Percentiles rank a stretch among this genome's conserved stretches.
phyloP scores from a whole-genome alignment of 2,888 invertebrate genomes.

The Xestia c-nigrum region DNA sequence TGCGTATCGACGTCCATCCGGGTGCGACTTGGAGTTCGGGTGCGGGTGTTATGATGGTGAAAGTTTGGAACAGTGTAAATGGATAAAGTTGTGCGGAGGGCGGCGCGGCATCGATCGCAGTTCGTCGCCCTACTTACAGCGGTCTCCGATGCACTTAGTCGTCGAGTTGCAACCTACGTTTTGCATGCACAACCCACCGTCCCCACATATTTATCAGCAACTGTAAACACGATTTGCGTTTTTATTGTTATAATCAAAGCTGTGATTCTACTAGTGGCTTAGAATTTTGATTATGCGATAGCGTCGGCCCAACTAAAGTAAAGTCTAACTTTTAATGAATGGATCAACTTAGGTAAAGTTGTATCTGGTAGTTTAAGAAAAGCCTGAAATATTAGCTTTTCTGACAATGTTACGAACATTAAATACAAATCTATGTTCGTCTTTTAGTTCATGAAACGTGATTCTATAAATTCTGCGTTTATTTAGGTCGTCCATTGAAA shows the following conservation, averaged over 20 bases:
- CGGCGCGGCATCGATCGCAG: conserved; percentile 88
- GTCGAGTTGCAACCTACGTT: conserved; percentile 80
- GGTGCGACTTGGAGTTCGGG: conserved; percentile 63
- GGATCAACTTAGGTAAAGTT: not conserved
- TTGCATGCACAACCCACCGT: conserved; percentile 68
- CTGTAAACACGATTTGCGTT: conserved; percentile 57
- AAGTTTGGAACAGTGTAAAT: conserved; percentile 88
- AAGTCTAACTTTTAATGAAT: conserved; percentile 1
- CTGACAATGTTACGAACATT: not conserved
- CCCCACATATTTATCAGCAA: conserved; percentile 53
- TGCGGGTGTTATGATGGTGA: conserved; percentile 84
- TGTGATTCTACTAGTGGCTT: conserved; percentile 9
- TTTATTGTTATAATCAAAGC: conserved; percentile 40
- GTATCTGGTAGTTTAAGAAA: not conserved
- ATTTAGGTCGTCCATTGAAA: conserved; percentile 60
- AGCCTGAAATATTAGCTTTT: not conserved
- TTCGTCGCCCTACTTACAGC: conserved; percentile 90
- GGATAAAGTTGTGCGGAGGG: conserved; percentile 88
- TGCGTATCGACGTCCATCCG: conserved; percentile 62
- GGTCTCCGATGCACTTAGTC: conserved; percentile 86
- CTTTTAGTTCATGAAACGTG: conserved; percentile 11
- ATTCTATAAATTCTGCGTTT: conserved; percentile 47
- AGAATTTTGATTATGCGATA: conserved; percentile 3
- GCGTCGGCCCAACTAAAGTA: not conserved
- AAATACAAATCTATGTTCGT: conserved; percentile 31